Evolutionary conservation across 2,888 invertebrate genomes (phyloP).

Genomic region (Drosophila antonietae): DNA sequence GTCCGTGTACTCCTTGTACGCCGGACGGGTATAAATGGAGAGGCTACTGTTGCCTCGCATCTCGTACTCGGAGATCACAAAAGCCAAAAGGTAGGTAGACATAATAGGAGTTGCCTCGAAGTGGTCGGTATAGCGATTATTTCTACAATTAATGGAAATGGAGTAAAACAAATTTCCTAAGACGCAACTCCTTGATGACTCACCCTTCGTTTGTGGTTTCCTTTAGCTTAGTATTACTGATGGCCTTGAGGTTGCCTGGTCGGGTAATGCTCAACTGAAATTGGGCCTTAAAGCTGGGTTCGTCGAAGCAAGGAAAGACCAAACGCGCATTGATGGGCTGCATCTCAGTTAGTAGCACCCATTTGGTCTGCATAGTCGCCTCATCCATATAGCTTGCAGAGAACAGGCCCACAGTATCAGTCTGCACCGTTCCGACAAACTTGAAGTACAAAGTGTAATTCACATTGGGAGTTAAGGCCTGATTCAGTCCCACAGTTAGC

Average conservation of each 20-base stretch:
- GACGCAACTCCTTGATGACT: not conserved
- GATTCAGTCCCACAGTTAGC: conserved; percentile 84
- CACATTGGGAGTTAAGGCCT: conserved; percentile 73
- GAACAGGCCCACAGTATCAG: conserved; percentile 75
- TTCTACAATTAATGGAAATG: conserved; percentile 30
- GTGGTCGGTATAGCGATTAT: conserved; percentile 65
- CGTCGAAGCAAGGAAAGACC: conserved; percentile 92
- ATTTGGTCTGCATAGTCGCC: conserved; percentile 52
- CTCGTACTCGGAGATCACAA: conserved; percentile 88
- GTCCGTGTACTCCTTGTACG: conserved; percentile 87
- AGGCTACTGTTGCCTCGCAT: conserved; percentile 55
- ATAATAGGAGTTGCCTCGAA: conserved; percentile 86
- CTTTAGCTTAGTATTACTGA: conserved; percentile 77
- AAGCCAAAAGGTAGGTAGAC: conserved; percentile 93
- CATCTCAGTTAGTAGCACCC: conserved; percentile 88
- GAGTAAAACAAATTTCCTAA: not conserved
- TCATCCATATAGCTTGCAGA: conserved; percentile 68
- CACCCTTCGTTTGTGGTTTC: conserved; percentile 58
- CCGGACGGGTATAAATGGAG: conserved; percentile 88
- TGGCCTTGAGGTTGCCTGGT: conserved; percentile 76
- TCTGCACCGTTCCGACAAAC: conserved; percentile 85
- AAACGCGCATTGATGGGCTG: conserved; percentile 88
- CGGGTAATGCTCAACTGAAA: conserved; percentile 88
- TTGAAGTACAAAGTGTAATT: conserved; percentile 85
- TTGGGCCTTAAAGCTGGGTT: conserved; percentile 88